A percentile compares a stretch with the other conserved stretches of the same genome.
Evolutionary conservation across 2,888 invertebrate genomes (phyloP).

Genomic region (Lymantria dispar): DNA sequence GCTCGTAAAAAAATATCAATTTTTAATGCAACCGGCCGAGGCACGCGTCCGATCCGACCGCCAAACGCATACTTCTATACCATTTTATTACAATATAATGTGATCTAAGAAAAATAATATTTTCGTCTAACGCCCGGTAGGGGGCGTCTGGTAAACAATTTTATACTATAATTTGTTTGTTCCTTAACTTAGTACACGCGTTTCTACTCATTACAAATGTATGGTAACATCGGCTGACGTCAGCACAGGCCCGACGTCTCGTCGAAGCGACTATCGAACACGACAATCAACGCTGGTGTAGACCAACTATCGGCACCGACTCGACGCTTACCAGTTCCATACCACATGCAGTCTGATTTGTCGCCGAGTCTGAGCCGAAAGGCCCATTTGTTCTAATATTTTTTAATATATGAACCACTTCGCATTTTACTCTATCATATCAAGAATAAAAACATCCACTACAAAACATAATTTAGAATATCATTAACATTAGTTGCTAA

Average conservation of each 20-base stretch:
- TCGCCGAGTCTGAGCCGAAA: conserved; percentile 5
- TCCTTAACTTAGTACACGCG: conserved; percentile 64
- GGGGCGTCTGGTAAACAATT: conserved; percentile 77
- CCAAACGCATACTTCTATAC: conserved; percentile 60
- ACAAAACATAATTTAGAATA: conserved; percentile 74
- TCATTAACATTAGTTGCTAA: conserved; percentile 46
- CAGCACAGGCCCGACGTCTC: conserved; percentile 26
- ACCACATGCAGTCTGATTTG: conserved; percentile 7
- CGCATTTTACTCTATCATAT: conserved; percentile 45
- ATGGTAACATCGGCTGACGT: conserved; percentile 42
- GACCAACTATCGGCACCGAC: not conserved
- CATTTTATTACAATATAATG: conserved; percentile 80
- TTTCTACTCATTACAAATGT: conserved; percentile 60
- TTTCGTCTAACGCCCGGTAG: conserved; percentile 73
- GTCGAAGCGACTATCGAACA: conserved; percentile 1
- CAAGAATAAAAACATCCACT: conserved; percentile 67
- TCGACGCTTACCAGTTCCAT: not conserved
- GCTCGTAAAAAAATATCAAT: conserved; percentile 77
- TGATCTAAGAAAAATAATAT: conserved; percentile 83
- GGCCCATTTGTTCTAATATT: conserved; percentile 24
- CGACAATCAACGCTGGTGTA: not conserved
- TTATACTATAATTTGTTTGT: conserved; percentile 79
- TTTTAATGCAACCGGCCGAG: conserved; percentile 45
- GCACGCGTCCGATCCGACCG: conserved; percentile 31
- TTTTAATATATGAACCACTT: conserved; percentile 35